Evolutionary conservation across 1,140 invertebrate species (phyloP).

Genomic region (Agrilus planipennis): DNA sequence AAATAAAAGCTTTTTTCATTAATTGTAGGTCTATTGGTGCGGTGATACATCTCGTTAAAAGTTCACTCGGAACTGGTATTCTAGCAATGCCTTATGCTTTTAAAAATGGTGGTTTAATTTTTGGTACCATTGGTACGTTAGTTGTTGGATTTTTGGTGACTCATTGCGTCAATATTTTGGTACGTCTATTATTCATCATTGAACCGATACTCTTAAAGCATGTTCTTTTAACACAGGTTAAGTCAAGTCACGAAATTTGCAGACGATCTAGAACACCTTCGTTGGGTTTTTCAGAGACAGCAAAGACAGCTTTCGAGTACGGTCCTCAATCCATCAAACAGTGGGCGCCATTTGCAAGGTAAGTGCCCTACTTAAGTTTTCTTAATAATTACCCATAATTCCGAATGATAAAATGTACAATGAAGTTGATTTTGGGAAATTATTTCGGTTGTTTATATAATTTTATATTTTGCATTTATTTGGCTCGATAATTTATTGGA

Average conservation of each 20-base stretch:
- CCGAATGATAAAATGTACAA: too few species aligned
- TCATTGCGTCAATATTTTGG: constrained; percentile 66
- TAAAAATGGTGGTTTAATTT: constrained; percentile 61
- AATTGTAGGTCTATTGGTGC: constrained; percentile 52
- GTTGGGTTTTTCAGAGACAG: constrained; percentile 67
- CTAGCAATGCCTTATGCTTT: constrained; percentile 79
- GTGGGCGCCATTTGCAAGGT: constrained; percentile 47
- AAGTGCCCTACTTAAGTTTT: too few species aligned
- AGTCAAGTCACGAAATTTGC: constrained; percentile 58
- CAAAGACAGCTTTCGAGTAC: constrained; percentile 59
- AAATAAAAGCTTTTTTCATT: too few species aligned
- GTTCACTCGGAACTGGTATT: constrained; percentile 76
- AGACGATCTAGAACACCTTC: constrained; percentile 49
- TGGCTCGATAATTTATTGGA: too few species aligned
- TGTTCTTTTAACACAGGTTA: constrained; percentile 3
- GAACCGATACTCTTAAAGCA: too few species aligned
- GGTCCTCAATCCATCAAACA: constrained; percentile 49
- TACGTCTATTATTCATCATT: too few species aligned
- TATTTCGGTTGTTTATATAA: too few species aligned
- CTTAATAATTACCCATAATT: too few species aligned
- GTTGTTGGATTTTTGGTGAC: constrained; percentile 62
- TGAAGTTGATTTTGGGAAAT: too few species aligned
- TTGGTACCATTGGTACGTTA: constrained; percentile 55
- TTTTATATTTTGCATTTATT: too few species aligned
- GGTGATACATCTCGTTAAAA: constrained; percentile 65